Evolutionary conservation across 1,140 invertebrate genomes (phyloP), one percentile per base, ranked within the genome.

Genomic region (Bombus balteatus): DNA sequence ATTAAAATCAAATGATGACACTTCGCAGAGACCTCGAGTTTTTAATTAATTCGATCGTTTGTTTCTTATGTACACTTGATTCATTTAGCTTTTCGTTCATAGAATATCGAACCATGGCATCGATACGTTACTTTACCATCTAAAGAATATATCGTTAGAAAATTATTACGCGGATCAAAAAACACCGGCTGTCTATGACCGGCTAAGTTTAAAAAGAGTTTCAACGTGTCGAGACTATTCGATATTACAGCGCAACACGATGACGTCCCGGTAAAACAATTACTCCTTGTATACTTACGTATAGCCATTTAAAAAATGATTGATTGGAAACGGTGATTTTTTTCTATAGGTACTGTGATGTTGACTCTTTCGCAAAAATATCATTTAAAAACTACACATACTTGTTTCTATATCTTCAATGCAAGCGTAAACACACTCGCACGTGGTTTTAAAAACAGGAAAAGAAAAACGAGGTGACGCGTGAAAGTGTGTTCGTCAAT

Each of bases 241-340:
- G 18, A 74, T 37, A 53, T 76, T 32, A 39, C 34, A 47, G 59
- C 71, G 68, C 84, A 28, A 76, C 73, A 37, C 53, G 75, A 80
- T 75, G 41, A 83, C 59, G 65, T 79, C 76, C 53, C 77, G 41
- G 32, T 89, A 87, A 90, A 90, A 89, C 34, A 87, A 86, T 86
- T 53, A 70, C 47, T 37, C 32, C 68, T 70, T 47, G n/a, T 75
- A 75, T 66, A 80, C 37, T 75, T 82, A 77, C 79, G 66, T 90
- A 88, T 83, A 89, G 86, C 80, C 62, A 37, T 88, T 89, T 90
- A 90, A 90, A 90, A 89, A 83, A 90, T 81, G 86, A 85, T 62
- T 22, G 71, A 57, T 47, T n/a, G 70, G n/a, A 28, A 83, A 86
- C 39, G 25, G 32, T 77, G 47, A 83, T 34, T 18, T 66, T 15